Base-by-base conservation (phyloP, 2,113 vertebrate genomes). In the Triplophysa rosa region DNA sequence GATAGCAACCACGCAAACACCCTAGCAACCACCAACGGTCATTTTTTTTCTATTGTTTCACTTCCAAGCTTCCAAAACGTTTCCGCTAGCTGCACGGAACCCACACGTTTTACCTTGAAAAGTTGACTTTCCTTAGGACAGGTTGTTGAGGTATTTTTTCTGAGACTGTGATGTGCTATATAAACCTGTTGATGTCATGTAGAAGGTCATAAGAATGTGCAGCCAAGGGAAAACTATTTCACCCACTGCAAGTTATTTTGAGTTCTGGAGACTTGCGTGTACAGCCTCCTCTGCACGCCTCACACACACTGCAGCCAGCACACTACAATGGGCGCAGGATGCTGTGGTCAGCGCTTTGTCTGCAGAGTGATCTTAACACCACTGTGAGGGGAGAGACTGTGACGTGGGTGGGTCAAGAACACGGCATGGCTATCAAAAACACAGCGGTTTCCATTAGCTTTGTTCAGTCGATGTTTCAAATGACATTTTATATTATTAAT, bases 191-290 rank as follows among this genome's bases (percentile, higher is more conserved):
- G 7, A 64, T 69, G 65, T 65, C 21, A 42, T 65, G 58, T 65
- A 29, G 23, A 42, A 66, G 58, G 33, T 56, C 29, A 67, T 72
- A 23, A 71, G 56, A 63, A n/a, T 26, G 66, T n/a, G 62, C 21
- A 19, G 58, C 45, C 78, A 40, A 64, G 23, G 47, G 59, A 70
- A 78, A 83, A 67, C 52, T 42, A 68, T n/a, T n/a, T 24, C 70
- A 62, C 58, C 76, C 83, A 61, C 77, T 77, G n/a, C 23, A 23
- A 65, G 76, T 47, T 80, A 82, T 82, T 71, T 77, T 26, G 37
- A 72, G 72, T 63, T 33, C 40, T 71, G 19, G 71, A 83, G 42
- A 58, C 26, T 29, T 79, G 77, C 77, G 67, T 37, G 5, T 37
- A 37, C 1, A 40, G 47, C 77, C 29, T 70, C 77, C 72, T 76